Base-by-base conservation (phyloP, 2,113 vertebrate species). In the Garra rufa region DNA sequence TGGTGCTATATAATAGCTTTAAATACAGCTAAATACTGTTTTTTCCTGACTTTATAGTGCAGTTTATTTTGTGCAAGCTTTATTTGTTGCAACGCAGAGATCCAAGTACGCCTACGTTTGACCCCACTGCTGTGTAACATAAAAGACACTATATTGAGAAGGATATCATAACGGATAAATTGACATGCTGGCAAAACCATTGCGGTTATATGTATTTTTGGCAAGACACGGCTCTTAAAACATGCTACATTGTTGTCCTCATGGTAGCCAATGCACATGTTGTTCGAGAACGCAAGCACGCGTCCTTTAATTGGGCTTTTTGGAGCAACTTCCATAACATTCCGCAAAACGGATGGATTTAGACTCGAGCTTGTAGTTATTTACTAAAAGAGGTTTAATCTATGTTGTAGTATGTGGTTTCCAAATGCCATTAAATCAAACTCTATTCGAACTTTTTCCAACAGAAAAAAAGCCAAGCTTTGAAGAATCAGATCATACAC, bases 131-230 rank as follows among this genome's bases (percentile, higher is more conserved):
- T 21, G 9, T 34, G 24, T 30, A 28, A 65, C 43, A 65, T 80
- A 17, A 80, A 67, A 80, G 77, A 5, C 17, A 17, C 43, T 67
- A 80, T 30, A 67, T 63, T 80, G 26, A 67, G 77, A 65, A 80
- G 43, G 14, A 8, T 48, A 48, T 55, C 11, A 70, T 70, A 69
- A 70, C 6, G 14, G 6, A 70, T n/a, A 52, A 52, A 41, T 70
- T 52, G 28, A 38, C 78, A 24, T 52, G 13, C 13, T 55, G 79
- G 46, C 63, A 70, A 81, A 81, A 69, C 26, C 63, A 70, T 24
- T 52, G 79, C 3, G 46, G 79, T 81, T 55, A 52, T 38, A 55
- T 55, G 28, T 69, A 38, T 46, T 69, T 70, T 24, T 69, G 50
- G 38, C 50, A 34, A 44, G 9, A 24, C 17, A 28, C 14, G 4